Base-by-base conservation (phyloP, 2,113 vertebrate genomes). In the Cebus imitator region DNA sequence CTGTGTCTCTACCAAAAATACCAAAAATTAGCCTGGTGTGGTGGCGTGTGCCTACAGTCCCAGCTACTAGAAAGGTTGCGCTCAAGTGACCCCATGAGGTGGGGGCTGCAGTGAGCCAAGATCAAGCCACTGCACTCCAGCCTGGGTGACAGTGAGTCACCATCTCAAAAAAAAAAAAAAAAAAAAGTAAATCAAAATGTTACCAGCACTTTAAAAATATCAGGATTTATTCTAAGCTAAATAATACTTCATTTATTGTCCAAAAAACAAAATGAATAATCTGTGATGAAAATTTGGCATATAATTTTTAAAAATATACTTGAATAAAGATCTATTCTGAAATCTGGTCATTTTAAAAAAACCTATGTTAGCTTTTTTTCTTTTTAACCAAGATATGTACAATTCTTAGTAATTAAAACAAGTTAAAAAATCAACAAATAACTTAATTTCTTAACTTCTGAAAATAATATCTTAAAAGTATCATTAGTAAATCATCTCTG, bases 351-450 rank as follows among this genome's bases (percentile, higher is more conserved):
- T 89, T 79, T 50, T 40, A 40, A 87, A 80, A 84, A 43, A 10
- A 80, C 6, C 0, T 52, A 81, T 79, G 64, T 83, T 90, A 37
- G n/a, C 66, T 92, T 96, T 90, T 23, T 57, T 58, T 58, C 23
- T 58, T 58, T n/a, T 68, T 88, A 95, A 94, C 2, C 14, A 95
- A 32, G 35, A 16, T 13, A 83, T 48, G 21, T 45, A 92, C 7
- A 95, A 48, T 30, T 68, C 68, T 87, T 82, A 96, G 57, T 95
- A 95, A 90, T 87, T 55, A 91, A 94, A 81, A 23, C 9, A 87
- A 66, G 43, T 81, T 12, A 55, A 25, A 91, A 93, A 52, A 43
- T 76, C 8, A 90, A 30, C 68, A 81, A 97, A 52, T 13, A 96
- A 43, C 32, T 68, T 23, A 90, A 86, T 30, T 72, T 83, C 64